Evolutionary conservation across 1,140 invertebrate genomes (phyloP), one percentile per base, ranked within the genome.

Genomic region (Heliconius melpomene): DNA sequence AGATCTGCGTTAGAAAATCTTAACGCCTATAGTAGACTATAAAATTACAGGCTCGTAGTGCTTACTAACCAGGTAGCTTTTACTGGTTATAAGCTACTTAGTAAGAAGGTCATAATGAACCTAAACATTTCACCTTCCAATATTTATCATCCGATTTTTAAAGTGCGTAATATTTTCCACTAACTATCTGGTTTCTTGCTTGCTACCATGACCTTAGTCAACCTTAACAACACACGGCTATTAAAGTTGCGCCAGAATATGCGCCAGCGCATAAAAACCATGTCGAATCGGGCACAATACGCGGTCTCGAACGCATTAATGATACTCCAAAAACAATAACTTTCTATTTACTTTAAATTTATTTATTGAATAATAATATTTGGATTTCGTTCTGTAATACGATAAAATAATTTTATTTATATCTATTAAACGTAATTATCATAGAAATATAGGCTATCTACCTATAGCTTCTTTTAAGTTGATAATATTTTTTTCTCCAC

Each of bases 201-300:
- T 82, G 82, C 79, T 86, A 81, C 60, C 89, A 85, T 88, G 90
- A 91, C 89, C 89, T 91, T 87, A 87, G 87, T 86, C 88, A 92
- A 91, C 77, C 60, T 66, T 66, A 66, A 66, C 60, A 66, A 74
- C 81, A 54, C 52, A 72, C 74, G 77, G 82, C 86, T 84, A 88
- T 87, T 86, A 86, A 66, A 86, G 86, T 87, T 84, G 79, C 66
- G 78, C 80, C 85, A 60, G 80, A 75, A 77, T 84, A 84, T 85
- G 87, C 86, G 85, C 83, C 83, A 75, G 82, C 80, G 83, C 82
- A 88, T 84, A 92, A 92, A 92, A 92, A 91, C 87, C 89, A 84
- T 88, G 84, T 82, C 90, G 84, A 90, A 92, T 92, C 85, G 83
- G 72, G 73, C 85, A 89, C 86, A 91, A 90, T 83, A 85, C 80